A percentile compares a stretch with the other conserved stretches of the same genome.
Evolutionary conservation across 2,888 invertebrate species (phyloP).

Genomic region (Rhamphomyia laevipes): DNA sequence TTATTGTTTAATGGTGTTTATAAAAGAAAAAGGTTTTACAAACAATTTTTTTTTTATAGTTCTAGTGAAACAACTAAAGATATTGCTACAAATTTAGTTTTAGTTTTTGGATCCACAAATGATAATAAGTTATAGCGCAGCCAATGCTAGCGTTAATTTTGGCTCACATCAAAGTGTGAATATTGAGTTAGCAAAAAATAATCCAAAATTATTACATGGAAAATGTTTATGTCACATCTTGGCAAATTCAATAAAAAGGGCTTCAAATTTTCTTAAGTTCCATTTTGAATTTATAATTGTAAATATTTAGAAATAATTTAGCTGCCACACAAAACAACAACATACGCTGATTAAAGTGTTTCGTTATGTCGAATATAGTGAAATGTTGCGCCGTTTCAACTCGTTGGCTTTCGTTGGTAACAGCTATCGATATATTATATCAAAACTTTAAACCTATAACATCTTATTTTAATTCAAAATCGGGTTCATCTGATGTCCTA

Average conservation of each 20-base stretch:
- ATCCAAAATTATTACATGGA: not conserved
- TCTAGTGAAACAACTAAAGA: no score
- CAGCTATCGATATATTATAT: not conserved
- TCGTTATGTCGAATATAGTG: not conserved
- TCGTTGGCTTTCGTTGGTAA: not conserved
- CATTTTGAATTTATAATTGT: not conserved
- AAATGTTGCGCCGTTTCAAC: conserved; percentile 2
- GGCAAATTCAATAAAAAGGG: not conserved
- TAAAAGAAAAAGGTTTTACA: no score
- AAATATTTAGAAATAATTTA: conserved; percentile 1
- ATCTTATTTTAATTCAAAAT: no score
- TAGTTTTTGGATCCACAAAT: not conserved
- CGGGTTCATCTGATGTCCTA: not conserved
- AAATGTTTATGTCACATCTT: not conserved
- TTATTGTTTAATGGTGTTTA: no score
- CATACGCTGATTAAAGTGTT: not conserved
- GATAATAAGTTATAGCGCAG: not conserved
- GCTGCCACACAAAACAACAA: not conserved
- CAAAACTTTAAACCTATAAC: conserved; percentile 2
- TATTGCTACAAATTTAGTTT: not conserved
- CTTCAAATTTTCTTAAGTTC: not conserved
- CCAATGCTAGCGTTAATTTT: conserved; percentile 1
- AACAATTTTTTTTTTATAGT: no score
- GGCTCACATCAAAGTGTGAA: not conserved
- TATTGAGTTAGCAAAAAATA: not conserved